Percentiles rank a stretch among this genome's conserved stretches.
These are phyloP conservation scores for Excalfactoria chinensis DNA, from an alignment of 2,113 vertebrate species.

Conservation along the genomic window DNA sequence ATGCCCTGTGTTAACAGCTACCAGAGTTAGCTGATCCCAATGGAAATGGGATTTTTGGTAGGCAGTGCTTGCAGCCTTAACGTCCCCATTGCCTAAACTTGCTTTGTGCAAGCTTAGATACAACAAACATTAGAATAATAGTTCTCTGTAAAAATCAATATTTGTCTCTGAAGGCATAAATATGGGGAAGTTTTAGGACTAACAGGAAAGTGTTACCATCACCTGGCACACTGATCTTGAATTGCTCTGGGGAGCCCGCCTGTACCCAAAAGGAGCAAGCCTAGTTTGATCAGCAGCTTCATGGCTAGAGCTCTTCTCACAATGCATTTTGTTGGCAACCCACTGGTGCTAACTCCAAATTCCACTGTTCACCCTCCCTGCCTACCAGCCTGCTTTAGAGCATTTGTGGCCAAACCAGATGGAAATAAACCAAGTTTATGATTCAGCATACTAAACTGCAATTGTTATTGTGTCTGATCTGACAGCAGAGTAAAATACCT, in stretches of 20 bases:
- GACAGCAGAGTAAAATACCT: slow-evolving; percentile 1
- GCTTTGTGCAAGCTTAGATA: not conserved
- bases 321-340: not conserved
- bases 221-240: not conserved
- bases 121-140: not conserved
- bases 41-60: not conserved
- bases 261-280: not conserved
- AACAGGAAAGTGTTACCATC: not conserved
- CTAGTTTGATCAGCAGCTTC: not conserved
- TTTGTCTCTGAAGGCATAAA: not conserved
- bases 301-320: not conserved
- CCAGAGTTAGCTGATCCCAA: not conserved
- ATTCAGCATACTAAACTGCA: slow-evolving; percentile 46
- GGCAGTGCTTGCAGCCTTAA: not conserved
- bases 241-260: not conserved
- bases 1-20: not conserved
- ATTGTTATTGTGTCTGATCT: slow-evolving; percentile 35
- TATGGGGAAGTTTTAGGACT: not conserved
- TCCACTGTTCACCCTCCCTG: not conserved
- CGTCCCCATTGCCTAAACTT: not conserved
- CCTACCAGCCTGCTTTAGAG: not conserved
- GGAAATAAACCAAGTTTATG: slow-evolving; percentile 30
- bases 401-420: not conserved
- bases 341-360: not conserved
- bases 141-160: not conserved